phyloP scores from a whole-genome alignment of 30 jellyfish, hydroid and myxozoan genomes.

The Chrysaora quinquecirrha region DNA sequence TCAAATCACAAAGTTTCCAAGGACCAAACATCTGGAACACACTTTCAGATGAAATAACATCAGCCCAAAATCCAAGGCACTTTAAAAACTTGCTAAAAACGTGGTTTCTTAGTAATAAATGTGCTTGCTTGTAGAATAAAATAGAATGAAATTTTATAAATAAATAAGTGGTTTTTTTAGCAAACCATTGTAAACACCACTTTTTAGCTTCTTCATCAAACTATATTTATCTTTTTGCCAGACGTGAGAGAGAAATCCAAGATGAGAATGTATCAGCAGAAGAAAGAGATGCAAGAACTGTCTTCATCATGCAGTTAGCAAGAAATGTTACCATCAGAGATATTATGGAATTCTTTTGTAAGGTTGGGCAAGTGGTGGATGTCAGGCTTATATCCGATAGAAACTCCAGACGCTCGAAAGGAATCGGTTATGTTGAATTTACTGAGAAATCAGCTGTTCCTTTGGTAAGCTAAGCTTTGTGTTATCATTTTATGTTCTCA shows the following conservation, averaged over 20 bases:
- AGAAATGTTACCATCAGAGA: constrained; percentile 90
- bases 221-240: too few species aligned
- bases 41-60: background rate
- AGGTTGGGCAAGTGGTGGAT: constrained; percentile 99
- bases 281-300: constrained; percentile 99
- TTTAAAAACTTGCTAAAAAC: background rate
- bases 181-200: too few species aligned
- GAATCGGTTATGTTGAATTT: constrained; percentile 99
- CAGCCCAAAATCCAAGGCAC: background rate
- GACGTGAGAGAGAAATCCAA: constrained; percentile 96
- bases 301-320: constrained; percentile 96
- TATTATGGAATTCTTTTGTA: constrained; percentile 94
- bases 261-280: constrained; percentile 92
- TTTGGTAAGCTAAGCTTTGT: constrained; percentile 78
- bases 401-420: constrained; percentile 98
- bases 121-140: too few species aligned
- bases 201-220: too few species aligned
- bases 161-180: too few species aligned
- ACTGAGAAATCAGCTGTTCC: constrained; percentile 97
- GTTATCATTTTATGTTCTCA: too few species aligned
- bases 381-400: constrained; percentile 96
- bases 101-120: background rate
- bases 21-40: constrained; percentile 8
- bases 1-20: constrained; percentile 11
- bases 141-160: too few species aligned